These are phyloP conservation scores for Pardalotus punctatus DNA, from an alignment of 2,113 vertebrate genomes.

Conservation along the genomic window DNA sequence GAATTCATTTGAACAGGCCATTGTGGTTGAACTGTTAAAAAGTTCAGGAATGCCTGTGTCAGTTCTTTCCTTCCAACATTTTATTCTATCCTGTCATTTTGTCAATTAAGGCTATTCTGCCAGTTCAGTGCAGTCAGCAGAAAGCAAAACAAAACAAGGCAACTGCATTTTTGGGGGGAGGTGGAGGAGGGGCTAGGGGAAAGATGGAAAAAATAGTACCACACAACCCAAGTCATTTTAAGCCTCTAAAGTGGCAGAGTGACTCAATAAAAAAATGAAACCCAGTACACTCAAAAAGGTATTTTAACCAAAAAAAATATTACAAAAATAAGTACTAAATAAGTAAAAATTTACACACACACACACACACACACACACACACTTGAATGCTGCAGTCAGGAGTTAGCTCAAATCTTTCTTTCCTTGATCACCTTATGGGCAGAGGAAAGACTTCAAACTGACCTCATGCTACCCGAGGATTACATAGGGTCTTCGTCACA, in stretches of 20 bases:
- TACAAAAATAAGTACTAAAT: neutral
- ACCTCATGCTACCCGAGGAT: neutral
- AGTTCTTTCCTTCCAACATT: slow-evolving; percentile 39
- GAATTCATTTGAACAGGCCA: neutral
- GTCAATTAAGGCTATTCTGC: slow-evolving; percentile 44
- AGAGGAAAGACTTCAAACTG: neutral
- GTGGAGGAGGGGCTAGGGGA: neutral
- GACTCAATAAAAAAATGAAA: slow-evolving; percentile 27
- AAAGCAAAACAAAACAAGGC: slow-evolving; percentile 22
- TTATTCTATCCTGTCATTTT: slow-evolving; percentile 59
- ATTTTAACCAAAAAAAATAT: neutral
- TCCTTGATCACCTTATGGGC: neutral
- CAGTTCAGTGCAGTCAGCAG: slow-evolving; percentile 28
- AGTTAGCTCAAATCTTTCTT: neutral
- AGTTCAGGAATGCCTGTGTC: slow-evolving; percentile 35
- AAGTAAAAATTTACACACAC: neutral
- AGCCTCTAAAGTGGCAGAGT: neutral
- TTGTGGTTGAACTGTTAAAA: slow-evolving; percentile 39
- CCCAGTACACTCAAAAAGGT: neutral
- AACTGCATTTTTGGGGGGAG: neutral
- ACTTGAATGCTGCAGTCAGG: neutral
- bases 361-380: neutral
- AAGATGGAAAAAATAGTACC: neutral
- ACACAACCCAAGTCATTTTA: neutral
- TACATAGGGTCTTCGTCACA: neutral